These are phyloP conservation scores for Melanotaenia duboulayi DNA, from an alignment of 2,113 vertebrate species.

Conservation along the genomic window DNA sequence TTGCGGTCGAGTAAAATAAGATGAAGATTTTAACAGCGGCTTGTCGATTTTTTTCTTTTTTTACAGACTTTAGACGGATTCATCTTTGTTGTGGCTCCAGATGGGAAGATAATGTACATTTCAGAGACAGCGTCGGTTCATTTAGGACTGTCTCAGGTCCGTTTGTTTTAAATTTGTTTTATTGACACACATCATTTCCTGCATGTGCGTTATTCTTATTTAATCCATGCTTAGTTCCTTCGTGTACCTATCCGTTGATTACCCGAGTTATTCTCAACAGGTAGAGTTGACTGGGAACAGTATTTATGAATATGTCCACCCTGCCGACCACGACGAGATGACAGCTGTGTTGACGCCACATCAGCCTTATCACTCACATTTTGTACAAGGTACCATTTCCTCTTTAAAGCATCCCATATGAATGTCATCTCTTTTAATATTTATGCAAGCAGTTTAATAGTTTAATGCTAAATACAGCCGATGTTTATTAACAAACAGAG, in stretches of 20 bases:
- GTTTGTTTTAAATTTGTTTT: not conserved
- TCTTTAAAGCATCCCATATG: too few species aligned
- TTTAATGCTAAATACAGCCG: too few species aligned
- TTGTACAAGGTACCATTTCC: conserved; percentile 89
- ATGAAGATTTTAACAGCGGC: not conserved
- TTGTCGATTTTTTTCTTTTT: conserved; percentile 11
- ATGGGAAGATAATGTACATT: conserved; percentile 99
- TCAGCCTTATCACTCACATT: conserved; percentile 97
- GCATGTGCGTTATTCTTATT: too few species aligned
- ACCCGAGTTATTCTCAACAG: conserved; percentile 85
- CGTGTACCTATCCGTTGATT: conserved; percentile 15
- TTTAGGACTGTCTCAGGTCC: conserved; percentile 95
- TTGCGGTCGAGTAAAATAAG: too few species aligned
- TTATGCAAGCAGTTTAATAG: not conserved
- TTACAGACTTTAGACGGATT: conserved; percentile 94
- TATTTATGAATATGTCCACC: conserved; percentile 98
- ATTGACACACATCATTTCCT: not conserved
- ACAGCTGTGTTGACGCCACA: conserved; percentile 97
- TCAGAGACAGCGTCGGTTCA: conserved; percentile 97
- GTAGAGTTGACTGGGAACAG: conserved; percentile 99
- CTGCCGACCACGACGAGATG: conserved; percentile 98
- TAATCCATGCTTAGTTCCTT: too few species aligned
- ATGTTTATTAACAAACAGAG: too few species aligned
- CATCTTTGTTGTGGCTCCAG: conserved; percentile 96
- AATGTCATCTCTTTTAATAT: not conserved